Base-by-base conservation (phyloP, 2,113 vertebrate species). In the Bubo blakistoni region DNA sequence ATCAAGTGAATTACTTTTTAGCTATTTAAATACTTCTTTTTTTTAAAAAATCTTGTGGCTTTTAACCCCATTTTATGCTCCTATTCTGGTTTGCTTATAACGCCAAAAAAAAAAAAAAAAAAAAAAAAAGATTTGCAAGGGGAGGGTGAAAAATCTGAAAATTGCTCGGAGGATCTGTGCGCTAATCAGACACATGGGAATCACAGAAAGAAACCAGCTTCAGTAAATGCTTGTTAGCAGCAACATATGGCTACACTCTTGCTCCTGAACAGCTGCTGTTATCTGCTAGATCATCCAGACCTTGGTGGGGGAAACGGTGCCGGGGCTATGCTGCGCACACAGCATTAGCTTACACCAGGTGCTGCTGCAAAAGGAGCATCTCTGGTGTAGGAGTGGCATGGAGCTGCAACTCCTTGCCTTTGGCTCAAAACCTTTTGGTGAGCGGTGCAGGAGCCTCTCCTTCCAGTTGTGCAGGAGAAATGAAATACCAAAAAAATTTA, bases 161-260 rank as follows among this genome's bases (percentile, higher is more conserved):
- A 92, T 49, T 4, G n/a, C 88, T 96, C 0, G 2, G 61, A 94
- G 83, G 94, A 78, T 59, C 89, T 38, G 69, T 55, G 77, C 2
- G 3, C 88, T 96, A 96, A 97, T 96, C 91, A 86, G 96, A 46
- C 95, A 94, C 96, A 42, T 29, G 94, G 91, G 95, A 94, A 88
- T 97, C 55, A 24, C 1, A 5, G 83, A 42, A 73, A 74, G 42
- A 70, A 96, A 92, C 51, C 72, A 38, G 80, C 91, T 91, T 81
- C 86, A 38, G 93, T 84, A 96, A 92, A 81, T 74, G 95, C 94
- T 96, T 95, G 93, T 97, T 96, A 96, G 86, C 65, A 84, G 29
- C 93, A 95, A 51, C 89, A 96, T 94, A 96, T 86, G 94, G 80
- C 91, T 57, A 2, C 11, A 1, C n/a, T 66, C 76, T 38, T 86